Evolutionary conservation across 92 coral and sea anemone genomes (phyloP).

Genomic region (Palythoa grandis): DNA sequence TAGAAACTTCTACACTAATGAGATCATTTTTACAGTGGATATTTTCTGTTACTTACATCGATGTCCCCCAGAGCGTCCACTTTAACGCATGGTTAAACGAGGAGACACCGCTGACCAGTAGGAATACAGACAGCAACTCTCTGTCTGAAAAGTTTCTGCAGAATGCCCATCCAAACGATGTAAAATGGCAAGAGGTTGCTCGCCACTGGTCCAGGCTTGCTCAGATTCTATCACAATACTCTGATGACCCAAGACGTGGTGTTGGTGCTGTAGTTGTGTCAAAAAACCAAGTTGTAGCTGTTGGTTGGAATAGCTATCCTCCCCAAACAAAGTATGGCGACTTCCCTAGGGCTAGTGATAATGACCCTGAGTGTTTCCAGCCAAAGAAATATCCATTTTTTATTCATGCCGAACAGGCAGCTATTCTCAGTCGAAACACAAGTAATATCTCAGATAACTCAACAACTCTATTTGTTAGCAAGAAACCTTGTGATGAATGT

Average conservation of each 20-base stretch:
- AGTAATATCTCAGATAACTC: slow-evolving; percentile 59
- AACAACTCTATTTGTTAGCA: slow-evolving; percentile 84
- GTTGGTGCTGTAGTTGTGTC: slow-evolving; percentile 81
- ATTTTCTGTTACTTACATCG: slow-evolving; percentile 56
- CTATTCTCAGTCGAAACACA: slow-evolving; percentile 65
- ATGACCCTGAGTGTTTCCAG: slow-evolving; percentile 44
- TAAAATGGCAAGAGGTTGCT: slow-evolving; percentile 76
- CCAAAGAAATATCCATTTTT: slow-evolving; percentile 80
- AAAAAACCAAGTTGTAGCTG: slow-evolving; percentile 72
- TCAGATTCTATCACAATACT: slow-evolving; percentile 67
- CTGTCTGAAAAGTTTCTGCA: background rate
- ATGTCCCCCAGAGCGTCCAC: slow-evolving; percentile 57
- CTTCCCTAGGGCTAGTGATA: slow-evolving; percentile 75
- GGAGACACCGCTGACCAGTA: slow-evolving; percentile 7
- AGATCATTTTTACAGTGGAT: slow-evolving; percentile 63
- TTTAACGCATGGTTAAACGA: slow-evolving; percentile 38
- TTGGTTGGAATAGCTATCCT: slow-evolving; percentile 88
- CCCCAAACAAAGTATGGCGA: slow-evolving; percentile 77
- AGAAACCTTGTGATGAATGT: slow-evolving; percentile 89
- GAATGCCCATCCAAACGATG: slow-evolving; percentile 43
- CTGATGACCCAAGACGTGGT: slow-evolving; percentile 87
- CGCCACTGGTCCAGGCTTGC: slow-evolving; percentile 78
- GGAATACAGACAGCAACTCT: background rate
- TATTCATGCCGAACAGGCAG: slow-evolving; percentile 89
- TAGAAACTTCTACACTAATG: slow-evolving; percentile 19